Evolutionary conservation across 2,888 invertebrate genomes (phyloP), one percentile per base, ranked within the genome.

Genomic region (Xanthorhoe spadicearia): DNA sequence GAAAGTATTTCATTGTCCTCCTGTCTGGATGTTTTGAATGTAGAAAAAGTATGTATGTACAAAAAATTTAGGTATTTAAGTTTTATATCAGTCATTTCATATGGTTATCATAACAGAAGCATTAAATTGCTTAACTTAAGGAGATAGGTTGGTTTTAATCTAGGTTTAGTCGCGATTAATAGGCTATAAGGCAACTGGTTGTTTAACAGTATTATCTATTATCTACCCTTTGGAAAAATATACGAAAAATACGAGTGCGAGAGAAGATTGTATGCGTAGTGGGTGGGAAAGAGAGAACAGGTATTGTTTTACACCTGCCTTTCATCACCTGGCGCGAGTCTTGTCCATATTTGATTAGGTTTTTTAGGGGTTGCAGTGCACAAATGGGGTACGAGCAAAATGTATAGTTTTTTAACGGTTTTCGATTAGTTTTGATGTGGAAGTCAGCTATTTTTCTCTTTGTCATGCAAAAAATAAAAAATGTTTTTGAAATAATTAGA

Each of bases 331-430:
- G 91, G 89, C 78, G 81, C 77, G 79, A 79, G 82, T 75, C 77
- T 82, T 84, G 84, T 89, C 81, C 85, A 90, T 90, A 89, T 92
- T 92, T 90, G 90, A 92, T 90, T 89, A 89, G 84, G 81, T 86
- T 88, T 87, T 86, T 86, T 83, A 80, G 83, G 83, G 83, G 83
- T 83, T 83, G 86, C 84, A 86, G 81, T 83, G 77, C 83, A 85
- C 84, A 88, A 85, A 87, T 83, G 80, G 81, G 84, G 80, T 80
- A 76, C 76, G 76, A 71, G 76, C 74, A 71, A 75, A 80, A 78
- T 78, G 78, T 75, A 79, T 75, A 67, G 61, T 75, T 74, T 77
- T 76, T 54, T 23, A 28, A 61, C 46, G 19, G 32, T 55, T 52
- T 15, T 52, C 43, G 7, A 43, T 23, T 0, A 6, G 15, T 5